Percentiles rank a stretch among this genome's conserved stretches.
Conservation (phyloP, 2,797 vertebrate species). For the Pitangus sulphuratus region DNA sequence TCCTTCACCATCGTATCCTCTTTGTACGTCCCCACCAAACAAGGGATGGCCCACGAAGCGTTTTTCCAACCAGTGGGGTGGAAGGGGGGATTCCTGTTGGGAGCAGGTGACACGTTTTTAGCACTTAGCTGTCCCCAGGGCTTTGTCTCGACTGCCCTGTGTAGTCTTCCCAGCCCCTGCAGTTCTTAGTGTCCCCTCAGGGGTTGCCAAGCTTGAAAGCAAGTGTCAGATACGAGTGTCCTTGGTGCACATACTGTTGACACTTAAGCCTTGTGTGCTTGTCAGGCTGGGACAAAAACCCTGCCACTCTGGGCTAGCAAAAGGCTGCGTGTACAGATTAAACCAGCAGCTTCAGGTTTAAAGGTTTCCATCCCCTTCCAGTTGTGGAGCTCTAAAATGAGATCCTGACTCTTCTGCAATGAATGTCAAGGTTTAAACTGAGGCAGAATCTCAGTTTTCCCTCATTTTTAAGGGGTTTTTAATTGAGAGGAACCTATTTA, state of each 20-base stretch:
- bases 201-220: background rate
- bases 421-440: background rate
- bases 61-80: fast-evolving
- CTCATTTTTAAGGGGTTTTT: background rate
- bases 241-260: background rate
- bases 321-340: background rate
- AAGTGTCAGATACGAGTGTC: fast-evolving
- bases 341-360: background rate
- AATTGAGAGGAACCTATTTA: fast-evolving
- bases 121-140: background rate
- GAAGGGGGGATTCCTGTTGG: background rate
- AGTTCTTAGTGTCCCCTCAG: background rate
- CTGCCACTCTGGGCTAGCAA: background rate
- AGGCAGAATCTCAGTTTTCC: fast-evolving
- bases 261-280: background rate
- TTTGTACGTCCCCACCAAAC: background rate
- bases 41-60: fast-evolving
- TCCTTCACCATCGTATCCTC: fast-evolving
- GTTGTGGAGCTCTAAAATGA: background rate
- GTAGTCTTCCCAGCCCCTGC: background rate
- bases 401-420: background rate
- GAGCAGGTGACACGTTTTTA: fast-evolving
- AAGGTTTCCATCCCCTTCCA: background rate
- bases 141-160: too few relatives aligned
- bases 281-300: background rate